Conservation (phyloP, 2,888 invertebrate genomes). For the Tachina fera region DNA sequence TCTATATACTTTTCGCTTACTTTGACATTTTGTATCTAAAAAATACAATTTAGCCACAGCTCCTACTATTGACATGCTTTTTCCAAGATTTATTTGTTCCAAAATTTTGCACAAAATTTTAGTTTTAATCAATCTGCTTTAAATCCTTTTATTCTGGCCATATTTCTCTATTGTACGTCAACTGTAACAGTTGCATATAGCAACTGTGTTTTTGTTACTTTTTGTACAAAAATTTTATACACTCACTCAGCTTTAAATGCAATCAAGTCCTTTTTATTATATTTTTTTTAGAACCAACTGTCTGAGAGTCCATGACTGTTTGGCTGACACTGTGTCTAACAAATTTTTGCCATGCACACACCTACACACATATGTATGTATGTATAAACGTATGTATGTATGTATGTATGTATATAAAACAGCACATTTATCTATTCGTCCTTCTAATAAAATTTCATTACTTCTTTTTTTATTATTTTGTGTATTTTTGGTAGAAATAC, state of each 20-base stretch:
- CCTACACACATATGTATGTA: too few species aligned
- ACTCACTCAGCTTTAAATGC: conserved; percentile 33
- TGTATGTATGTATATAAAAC: not conserved
- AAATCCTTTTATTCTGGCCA: conserved; percentile 17
- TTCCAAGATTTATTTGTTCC: not conserved
- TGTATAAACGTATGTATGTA: too few species aligned
- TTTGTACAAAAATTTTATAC: conserved; percentile 6
- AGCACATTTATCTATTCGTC: not conserved
- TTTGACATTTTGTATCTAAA: too few species aligned
- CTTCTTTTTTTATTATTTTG: conserved; percentile 1
- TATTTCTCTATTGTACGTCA: conserved; percentile 16
- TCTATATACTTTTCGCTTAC: too few species aligned
- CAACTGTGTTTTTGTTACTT: not conserved
- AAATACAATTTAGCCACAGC: too few species aligned
- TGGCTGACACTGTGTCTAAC: conserved; percentile 6
- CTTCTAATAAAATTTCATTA: not conserved
- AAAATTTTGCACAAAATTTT: not conserved
- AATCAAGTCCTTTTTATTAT: conserved; percentile 50
- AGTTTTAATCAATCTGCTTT: not conserved
- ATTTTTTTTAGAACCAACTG: not conserved
- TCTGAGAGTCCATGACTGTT: conserved; percentile 16
- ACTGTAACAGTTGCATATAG: not conserved
- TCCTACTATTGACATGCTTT: not conserved
- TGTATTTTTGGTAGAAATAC: conserved; percentile 12
- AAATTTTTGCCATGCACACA: not conserved